Evolutionary conservation across 1,140 invertebrate species (phyloP).

Genomic region (Ceratina australensis): DNA sequence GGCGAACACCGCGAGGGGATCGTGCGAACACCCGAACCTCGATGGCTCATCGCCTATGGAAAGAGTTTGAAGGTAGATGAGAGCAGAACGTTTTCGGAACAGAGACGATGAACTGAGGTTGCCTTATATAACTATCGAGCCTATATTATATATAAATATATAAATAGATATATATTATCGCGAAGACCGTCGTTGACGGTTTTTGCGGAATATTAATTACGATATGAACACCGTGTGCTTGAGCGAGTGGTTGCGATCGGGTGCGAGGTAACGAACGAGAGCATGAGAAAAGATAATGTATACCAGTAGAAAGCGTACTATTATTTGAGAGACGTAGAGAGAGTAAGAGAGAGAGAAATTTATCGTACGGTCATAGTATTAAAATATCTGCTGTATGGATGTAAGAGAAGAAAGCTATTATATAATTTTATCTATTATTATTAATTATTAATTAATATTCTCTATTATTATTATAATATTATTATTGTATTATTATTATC

Average conservation of each 20-base stretch:
- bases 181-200: constrained; percentile 22
- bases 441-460: constrained; percentile 70
- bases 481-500: constrained; percentile 44
- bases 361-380: constrained; percentile 75
- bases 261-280: not conserved
- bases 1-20: not conserved
- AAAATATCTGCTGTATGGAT: constrained; percentile 74
- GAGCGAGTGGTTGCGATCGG: not conserved
- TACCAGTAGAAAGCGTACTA: constrained; percentile 62
- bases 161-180: constrained; percentile 42
- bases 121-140: constrained; percentile 59
- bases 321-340: constrained; percentile 43
- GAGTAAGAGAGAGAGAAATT: constrained; percentile 8
- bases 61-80: not conserved
- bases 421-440: constrained; percentile 77
- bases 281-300: constrained; percentile 22
- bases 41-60: constrained; percentile 15
- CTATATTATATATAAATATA: constrained; percentile 54
- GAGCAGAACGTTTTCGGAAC: constrained; percentile 4
- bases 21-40: constrained; percentile 18
- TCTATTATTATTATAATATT: constrained; percentile 66
- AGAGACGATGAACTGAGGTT: constrained; percentile 51
- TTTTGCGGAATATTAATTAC: constrained; percentile 1
- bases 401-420: constrained; percentile 75
- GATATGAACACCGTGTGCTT: not conserved